Conservation (phyloP, 2,888 invertebrate genomes). For the Drosophila multiciliata region DNA sequence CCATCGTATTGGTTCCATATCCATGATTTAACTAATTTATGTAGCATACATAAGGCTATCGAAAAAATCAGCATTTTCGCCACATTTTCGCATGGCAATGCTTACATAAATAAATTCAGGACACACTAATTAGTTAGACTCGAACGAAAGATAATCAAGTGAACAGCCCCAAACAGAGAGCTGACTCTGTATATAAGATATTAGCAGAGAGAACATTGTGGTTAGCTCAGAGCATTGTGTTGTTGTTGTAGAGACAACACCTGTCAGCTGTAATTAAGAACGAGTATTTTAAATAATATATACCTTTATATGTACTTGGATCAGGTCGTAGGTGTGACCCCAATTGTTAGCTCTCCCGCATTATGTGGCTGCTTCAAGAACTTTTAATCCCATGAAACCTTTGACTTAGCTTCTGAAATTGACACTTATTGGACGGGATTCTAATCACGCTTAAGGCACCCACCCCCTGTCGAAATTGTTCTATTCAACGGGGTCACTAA, state of each 20-base stretch:
- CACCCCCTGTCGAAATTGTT: slow-evolving; percentile 1
- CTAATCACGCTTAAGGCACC: slow-evolving; percentile 47
- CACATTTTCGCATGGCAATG: not conserved
- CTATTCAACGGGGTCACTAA: slow-evolving; percentile 28
- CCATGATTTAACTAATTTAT: not conserved
- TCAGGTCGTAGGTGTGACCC: slow-evolving; percentile 29
- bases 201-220: slow-evolving; percentile 13
- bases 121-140: slow-evolving; percentile 7
- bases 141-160: not conserved
- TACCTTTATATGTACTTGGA: not conserved
- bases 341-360: slow-evolving; percentile 38
- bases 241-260: slow-evolving; percentile 27
- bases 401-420: slow-evolving; percentile 27
- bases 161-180: not conserved
- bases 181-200: not conserved
- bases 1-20: not conserved
- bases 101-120: slow-evolving; percentile 1
- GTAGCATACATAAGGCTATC: not conserved
- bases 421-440: slow-evolving; percentile 41
- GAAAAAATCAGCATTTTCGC: not conserved
- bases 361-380: slow-evolving; percentile 22
- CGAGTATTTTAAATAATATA: slow-evolving; percentile 21
- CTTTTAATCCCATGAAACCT: slow-evolving; percentile 45
- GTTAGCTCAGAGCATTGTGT: slow-evolving; percentile 10
- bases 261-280: slow-evolving; percentile 64